Percentiles rank a stretch among this genome's conserved stretches.
Conservation (phyloP, 2,797 vertebrate genomes). For the Sebastes hubbsi region DNA sequence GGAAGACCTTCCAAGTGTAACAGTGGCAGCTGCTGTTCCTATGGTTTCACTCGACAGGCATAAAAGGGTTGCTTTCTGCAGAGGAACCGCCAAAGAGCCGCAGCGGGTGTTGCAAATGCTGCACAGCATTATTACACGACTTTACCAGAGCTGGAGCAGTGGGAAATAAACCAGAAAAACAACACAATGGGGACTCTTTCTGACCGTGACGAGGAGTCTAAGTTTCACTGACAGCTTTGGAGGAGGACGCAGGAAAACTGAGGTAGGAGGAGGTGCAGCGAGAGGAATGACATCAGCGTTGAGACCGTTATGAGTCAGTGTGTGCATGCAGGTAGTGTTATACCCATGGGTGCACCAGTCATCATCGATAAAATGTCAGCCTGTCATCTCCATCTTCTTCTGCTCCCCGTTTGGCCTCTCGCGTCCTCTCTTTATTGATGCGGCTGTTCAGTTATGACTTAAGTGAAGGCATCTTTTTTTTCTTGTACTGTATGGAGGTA, state of each 20-base stretch:
- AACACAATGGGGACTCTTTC: constrained; percentile 21
- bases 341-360: constrained; percentile 50
- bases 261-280: constrained; percentile 7
- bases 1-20: constrained; percentile 6
- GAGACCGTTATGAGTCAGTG: constrained; percentile 54
- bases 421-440: constrained; percentile 39
- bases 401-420: constrained; percentile 16
- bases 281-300: constrained; percentile 21
- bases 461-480: constrained; percentile 16
- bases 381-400: constrained; percentile 47
- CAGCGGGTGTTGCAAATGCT: constrained; percentile 28
- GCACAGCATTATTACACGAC: constrained; percentile 30
- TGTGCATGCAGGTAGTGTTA: constrained; percentile 51
- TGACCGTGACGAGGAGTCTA: constrained; percentile 13
- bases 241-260: constrained; percentile 8
- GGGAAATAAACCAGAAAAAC: constrained; percentile 42
- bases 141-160: constrained; percentile 27
- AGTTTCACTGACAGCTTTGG: constrained; percentile 27
- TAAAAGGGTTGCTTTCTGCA: constrained; percentile 2
- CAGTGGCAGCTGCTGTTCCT: constrained; percentile 2
- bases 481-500: not conserved
- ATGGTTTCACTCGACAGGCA: constrained; percentile 11
- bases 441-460: constrained; percentile 28
- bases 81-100: constrained; percentile 3
- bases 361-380: constrained; percentile 68